A percentile compares a stretch with the other conserved stretches of the same genome.
phyloP scores from a whole-genome alignment of 2,113 vertebrate genomes.

The Hystrix brachyura region DNA sequence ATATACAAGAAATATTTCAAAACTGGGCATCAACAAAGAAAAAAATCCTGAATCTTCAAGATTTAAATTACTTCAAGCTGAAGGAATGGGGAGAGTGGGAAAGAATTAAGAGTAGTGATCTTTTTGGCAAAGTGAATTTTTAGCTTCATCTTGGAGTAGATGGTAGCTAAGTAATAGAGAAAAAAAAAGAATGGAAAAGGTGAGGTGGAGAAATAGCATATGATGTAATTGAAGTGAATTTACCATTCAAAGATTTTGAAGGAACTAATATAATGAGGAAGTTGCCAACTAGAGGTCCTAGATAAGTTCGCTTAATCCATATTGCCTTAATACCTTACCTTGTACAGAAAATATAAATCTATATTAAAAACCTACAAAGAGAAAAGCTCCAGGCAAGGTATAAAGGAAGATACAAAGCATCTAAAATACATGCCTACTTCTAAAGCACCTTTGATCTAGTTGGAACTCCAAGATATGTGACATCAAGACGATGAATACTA shows the following conservation, averaged over 20 bases:
- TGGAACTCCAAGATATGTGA: not conserved
- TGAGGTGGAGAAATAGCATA: not conserved
- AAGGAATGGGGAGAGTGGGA: not conserved
- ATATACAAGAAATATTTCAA: not conserved
- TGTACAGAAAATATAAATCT: not conserved
- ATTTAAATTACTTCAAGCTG: not conserved
- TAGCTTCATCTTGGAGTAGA: not conserved
- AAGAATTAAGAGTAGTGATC: not conserved
- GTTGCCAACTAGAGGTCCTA: not conserved
- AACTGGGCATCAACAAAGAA: not conserved
- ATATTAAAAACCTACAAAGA: not conserved
- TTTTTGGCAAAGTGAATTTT: not conserved
- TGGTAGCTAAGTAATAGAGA: not conserved
- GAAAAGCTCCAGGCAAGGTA: not conserved
- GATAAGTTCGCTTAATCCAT: not conserved
- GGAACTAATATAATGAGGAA: not conserved
- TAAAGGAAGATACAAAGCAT: not conserved
- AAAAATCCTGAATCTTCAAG: not conserved
- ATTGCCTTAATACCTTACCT: not conserved
- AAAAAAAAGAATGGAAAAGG: not conserved
- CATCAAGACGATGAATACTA: not conserved
- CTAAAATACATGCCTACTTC: not conserved
- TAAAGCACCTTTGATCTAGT: not conserved
- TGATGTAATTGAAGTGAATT: not conserved
- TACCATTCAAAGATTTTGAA: not conserved